Conservation (phyloP, 2,113 vertebrate genomes). For the Bubo blakistoni region DNA sequence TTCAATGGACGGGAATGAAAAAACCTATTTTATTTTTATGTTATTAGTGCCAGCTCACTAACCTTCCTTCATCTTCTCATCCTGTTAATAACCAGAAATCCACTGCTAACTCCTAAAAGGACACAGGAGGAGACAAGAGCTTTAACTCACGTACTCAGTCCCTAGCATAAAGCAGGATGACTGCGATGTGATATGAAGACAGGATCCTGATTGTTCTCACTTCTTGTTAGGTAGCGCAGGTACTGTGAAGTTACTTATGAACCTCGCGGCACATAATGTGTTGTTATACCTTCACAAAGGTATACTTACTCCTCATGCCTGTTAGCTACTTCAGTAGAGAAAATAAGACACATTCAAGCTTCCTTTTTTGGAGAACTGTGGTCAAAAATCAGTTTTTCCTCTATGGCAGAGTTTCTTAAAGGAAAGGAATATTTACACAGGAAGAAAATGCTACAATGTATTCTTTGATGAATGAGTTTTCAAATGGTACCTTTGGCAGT, state of each 20-base stretch:
- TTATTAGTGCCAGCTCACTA: neutral
- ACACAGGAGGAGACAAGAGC: neutral
- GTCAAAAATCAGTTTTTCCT: neutral
- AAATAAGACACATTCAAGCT: neutral
- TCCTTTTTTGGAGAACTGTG: neutral
- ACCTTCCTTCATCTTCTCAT: neutral
- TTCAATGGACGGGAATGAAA: neutral
- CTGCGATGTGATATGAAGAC: neutral
- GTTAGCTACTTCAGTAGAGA: neutral
- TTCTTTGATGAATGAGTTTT: neutral
- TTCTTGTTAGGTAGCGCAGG: neutral
- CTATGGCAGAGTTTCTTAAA: neutral
- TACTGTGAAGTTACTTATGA: neutral
- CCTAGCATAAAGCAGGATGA: neutral
- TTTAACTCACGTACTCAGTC: neutral
- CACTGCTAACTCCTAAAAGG: neutral
- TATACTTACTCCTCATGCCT: neutral
- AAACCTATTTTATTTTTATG: neutral
- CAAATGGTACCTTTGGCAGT: neutral
- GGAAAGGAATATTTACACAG: neutral
- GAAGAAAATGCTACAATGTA: neutral
- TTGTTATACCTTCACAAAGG: neutral
- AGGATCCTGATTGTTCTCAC: neutral
- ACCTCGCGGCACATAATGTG: rapidly evolving
- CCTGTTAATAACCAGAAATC: neutral